These are phyloP conservation scores for Paramisgurnus dabryanus DNA, from an alignment of 2,113 vertebrate genomes.

Conservation along the genomic window DNA sequence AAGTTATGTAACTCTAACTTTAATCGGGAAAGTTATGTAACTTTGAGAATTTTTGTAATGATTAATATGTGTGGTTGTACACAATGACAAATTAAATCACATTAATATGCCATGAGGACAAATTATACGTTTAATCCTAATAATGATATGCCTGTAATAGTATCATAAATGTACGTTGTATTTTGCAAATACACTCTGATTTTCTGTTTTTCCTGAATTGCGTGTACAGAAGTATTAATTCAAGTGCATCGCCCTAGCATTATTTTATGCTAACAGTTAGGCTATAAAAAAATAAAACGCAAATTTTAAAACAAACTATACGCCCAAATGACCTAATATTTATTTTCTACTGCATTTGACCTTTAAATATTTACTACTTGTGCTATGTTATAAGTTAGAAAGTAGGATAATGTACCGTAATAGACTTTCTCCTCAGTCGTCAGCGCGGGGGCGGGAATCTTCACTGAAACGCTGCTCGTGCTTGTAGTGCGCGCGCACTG, in stretches of 20 bases:
- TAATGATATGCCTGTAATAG: not conserved
- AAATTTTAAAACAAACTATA: not conserved
- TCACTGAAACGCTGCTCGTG: not conserved
- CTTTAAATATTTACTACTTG: too few species aligned
- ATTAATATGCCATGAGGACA: not conserved
- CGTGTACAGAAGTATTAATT: not conserved
- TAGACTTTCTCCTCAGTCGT: slow-evolving; percentile 18
- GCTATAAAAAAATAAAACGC: not conserved
- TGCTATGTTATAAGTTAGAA: too few species aligned
- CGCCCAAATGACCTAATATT: not conserved
- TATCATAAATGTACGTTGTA: not conserved
- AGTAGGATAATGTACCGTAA: too few species aligned
- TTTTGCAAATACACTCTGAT: not conserved
- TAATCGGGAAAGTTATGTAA: not conserved
- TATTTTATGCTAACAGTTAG: not conserved
- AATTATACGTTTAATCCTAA: not conserved
- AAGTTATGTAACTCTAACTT: too few species aligned
- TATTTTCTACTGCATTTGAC: too few species aligned
- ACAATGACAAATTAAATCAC: not conserved
- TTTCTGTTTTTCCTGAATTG: not conserved
- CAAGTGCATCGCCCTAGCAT: not conserved
- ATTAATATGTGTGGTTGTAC: not conserved
- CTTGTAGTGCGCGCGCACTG: not conserved
- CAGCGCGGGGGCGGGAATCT: slow-evolving; percentile 33
- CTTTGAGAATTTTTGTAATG: not conserved